Percentiles rank a stretch among this genome's conserved stretches.
Evolutionary conservation across 2,113 vertebrate species (phyloP).

Genomic region (Heterochromis multidens): DNA sequence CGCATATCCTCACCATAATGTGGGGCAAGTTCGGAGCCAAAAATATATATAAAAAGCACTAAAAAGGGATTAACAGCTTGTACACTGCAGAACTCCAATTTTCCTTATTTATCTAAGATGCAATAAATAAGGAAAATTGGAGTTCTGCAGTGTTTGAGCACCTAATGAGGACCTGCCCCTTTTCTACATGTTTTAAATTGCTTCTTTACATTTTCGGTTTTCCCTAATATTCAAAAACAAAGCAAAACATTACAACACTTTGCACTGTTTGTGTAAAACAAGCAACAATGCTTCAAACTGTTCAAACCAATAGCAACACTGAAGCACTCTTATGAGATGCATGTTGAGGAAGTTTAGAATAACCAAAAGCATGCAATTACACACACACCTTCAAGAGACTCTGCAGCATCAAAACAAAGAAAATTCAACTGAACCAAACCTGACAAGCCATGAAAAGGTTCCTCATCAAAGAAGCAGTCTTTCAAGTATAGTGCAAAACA

Average conservation of each 20-base stretch:
- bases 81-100: background rate
- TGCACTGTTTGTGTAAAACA: background rate
- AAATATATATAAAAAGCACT: accelerated
- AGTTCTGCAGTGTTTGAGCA: background rate
- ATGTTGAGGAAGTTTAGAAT: background rate
- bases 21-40: background rate
- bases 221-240: background rate
- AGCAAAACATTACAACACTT: background rate
- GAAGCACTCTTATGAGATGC: background rate
- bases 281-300: background rate
- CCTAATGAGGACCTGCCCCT: background rate
- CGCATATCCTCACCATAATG: background rate
- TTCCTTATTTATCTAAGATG: background rate
- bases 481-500: background rate
- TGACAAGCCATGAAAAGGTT: background rate
- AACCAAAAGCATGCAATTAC: background rate
- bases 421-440: background rate
- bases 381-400: background rate
- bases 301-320: background rate
- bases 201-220: background rate
- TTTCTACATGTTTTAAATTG: background rate
- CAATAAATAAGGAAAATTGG: background rate
- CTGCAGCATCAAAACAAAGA: background rate
- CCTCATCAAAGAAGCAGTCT: background rate
- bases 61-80: background rate